Conservation (phyloP, 2,888 invertebrate species). For the Hemithea aestivaria region DNA sequence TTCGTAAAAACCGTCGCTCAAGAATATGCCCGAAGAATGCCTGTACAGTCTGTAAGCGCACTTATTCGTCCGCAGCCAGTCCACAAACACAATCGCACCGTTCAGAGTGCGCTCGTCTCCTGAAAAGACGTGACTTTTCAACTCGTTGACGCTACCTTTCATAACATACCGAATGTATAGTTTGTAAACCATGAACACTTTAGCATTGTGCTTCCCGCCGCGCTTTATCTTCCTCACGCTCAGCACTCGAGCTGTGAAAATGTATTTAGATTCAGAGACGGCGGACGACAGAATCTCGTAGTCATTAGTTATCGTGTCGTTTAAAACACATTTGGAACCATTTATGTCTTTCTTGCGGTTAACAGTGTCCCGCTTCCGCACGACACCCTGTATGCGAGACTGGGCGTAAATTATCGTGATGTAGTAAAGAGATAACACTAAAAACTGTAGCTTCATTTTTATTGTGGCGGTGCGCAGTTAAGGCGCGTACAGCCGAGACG, state of each 20-base stretch:
- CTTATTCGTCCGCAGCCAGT: constrained; percentile 70
- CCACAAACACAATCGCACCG: constrained; percentile 68
- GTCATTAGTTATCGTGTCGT: constrained; percentile 78
- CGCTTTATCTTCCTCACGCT: constrained; percentile 73
- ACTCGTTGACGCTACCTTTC: constrained; percentile 65
- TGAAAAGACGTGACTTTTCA: constrained; percentile 62
- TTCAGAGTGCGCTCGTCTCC: constrained; percentile 65
- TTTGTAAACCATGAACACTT: constrained; percentile 71
- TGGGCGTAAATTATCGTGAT: constrained; percentile 57
- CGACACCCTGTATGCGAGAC: constrained; percentile 57
- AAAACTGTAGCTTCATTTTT: constrained; percentile 66
- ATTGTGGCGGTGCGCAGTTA: constrained; percentile 36
- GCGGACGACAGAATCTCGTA: constrained; percentile 76
- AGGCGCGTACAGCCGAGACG: constrained; percentile 24
- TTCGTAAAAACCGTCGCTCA: constrained; percentile 68
- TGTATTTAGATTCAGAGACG: constrained; percentile 75
- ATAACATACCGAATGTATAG: constrained; percentile 66
- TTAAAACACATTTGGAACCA: constrained; percentile 71
- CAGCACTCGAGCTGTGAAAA: constrained; percentile 72
- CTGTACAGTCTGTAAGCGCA: constrained; percentile 71
- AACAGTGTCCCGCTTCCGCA: constrained; percentile 62
- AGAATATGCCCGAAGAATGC: constrained; percentile 73
- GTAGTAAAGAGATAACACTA: constrained; percentile 61
- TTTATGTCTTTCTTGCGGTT: constrained; percentile 70
- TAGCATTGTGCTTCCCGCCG: constrained; percentile 52